Conservation (phyloP, 2,888 invertebrate species). For the Acanthosoma haemorrhoidale region DNA sequence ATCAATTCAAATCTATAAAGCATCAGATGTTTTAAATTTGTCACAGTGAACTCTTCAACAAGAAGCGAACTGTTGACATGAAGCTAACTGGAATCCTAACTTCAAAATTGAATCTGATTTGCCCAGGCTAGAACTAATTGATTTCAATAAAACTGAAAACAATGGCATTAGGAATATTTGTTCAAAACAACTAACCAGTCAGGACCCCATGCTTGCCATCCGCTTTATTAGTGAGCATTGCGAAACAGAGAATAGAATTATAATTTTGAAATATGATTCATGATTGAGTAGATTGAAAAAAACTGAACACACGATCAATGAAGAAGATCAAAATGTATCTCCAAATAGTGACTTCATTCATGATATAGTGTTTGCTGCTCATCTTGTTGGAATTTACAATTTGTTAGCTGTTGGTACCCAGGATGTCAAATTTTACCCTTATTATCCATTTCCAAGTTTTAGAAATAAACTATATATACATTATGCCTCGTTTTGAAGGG, state of each 20-base stretch:
- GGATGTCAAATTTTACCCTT: conserved; percentile 76
- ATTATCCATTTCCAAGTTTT: conserved; percentile 50
- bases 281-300: conserved; percentile 80
- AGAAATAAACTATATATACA: too few relatives aligned
- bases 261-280: conserved; percentile 87
- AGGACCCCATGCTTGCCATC: conserved; percentile 85
- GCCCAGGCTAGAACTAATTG: background rate
- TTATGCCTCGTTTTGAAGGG: conserved; percentile 72
- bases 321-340: conserved; percentile 50
- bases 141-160: background rate
- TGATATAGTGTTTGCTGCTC: conserved; percentile 91
- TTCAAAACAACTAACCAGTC: conserved; percentile 49
- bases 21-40: conserved; percentile 96
- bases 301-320: conserved; percentile 62
- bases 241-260: conserved; percentile 75
- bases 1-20: conserved; percentile 81
- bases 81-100: conserved; percentile 92
- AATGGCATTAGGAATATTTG: background rate
- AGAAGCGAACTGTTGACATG: conserved; percentile 84
- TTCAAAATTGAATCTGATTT: too few relatives aligned
- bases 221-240: conserved; percentile 73
- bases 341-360: conserved; percentile 82
- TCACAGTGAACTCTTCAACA: conserved; percentile 71
- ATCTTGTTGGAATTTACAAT: conserved; percentile 87
- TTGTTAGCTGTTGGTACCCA: conserved; percentile 90